phyloP scores from a whole-genome alignment of 2,113 vertebrate species.

The Hystrix brachyura region DNA sequence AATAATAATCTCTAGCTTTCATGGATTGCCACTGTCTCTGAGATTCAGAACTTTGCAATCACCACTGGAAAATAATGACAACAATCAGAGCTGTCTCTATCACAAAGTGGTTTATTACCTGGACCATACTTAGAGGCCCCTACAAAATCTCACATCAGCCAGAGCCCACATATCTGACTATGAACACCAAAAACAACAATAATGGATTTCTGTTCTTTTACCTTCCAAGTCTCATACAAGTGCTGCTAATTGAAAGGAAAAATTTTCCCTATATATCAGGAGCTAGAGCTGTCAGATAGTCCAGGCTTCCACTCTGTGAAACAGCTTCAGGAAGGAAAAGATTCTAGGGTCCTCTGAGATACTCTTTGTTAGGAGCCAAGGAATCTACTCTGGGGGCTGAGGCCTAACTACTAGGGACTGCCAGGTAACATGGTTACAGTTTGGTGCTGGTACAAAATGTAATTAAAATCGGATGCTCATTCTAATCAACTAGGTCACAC shows the following conservation, averaged over 20 bases:
- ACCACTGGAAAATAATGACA: background rate
- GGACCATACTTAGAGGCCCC: background rate
- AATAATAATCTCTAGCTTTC: background rate
- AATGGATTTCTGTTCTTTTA: background rate
- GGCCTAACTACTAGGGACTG: background rate
- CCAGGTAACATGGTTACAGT: background rate
- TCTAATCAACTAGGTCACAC: background rate
- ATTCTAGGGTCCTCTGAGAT: background rate
- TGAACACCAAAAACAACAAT: background rate
- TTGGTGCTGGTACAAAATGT: background rate
- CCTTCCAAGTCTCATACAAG: background rate
- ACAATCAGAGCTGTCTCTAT: background rate
- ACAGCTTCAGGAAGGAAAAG: background rate
- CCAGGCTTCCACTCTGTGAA: background rate
- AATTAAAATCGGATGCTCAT: background rate
- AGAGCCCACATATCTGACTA: background rate
- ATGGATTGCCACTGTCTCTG: background rate
- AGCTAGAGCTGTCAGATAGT: background rate
- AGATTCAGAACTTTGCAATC: background rate
- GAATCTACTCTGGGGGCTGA: background rate
- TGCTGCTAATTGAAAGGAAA: background rate
- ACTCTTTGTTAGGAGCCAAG: background rate
- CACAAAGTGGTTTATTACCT: background rate
- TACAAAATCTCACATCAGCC: background rate
- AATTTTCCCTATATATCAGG: background rate